phyloP scores from a whole-genome alignment of 2,113 vertebrate species.

The Hystrix cristata region DNA sequence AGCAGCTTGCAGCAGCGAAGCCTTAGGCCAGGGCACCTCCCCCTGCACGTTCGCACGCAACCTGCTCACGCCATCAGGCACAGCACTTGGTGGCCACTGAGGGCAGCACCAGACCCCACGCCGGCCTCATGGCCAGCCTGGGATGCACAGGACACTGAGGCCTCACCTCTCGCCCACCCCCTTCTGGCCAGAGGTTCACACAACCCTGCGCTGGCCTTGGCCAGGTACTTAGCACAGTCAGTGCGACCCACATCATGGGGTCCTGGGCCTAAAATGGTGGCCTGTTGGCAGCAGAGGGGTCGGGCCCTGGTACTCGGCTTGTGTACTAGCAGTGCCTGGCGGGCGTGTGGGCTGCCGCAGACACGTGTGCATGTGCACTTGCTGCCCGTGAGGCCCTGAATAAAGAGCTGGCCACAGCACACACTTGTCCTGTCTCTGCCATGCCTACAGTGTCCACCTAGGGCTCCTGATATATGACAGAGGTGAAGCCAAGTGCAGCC shows the following conservation, averaged over 20 bases:
- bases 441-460: too few species aligned
- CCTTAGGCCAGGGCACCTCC: not conserved
- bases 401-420: slow-evolving; percentile 65
- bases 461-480: not conserved
- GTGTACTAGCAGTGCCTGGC: too few species aligned
- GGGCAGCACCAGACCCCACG: not conserved
- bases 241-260: rapidly evolving
- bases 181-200: not conserved
- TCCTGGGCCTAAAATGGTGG: not conserved
- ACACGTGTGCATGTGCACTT: not conserved
- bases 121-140: not conserved
- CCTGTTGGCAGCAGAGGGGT: too few species aligned
- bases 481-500: not conserved
- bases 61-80: not conserved
- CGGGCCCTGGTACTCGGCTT: not conserved
- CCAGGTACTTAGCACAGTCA: not conserved
- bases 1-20: not conserved
- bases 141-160: not conserved
- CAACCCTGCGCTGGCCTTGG: not conserved
- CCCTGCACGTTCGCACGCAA: not conserved
- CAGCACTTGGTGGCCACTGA: not conserved
- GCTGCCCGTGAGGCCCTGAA: not conserved
- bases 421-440: rapidly evolving
- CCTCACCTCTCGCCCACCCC: not conserved
- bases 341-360: rapidly evolving